Evolutionary conservation across 2,888 invertebrate genomes (phyloP).

Genomic region (Cephus rjabovi): DNA sequence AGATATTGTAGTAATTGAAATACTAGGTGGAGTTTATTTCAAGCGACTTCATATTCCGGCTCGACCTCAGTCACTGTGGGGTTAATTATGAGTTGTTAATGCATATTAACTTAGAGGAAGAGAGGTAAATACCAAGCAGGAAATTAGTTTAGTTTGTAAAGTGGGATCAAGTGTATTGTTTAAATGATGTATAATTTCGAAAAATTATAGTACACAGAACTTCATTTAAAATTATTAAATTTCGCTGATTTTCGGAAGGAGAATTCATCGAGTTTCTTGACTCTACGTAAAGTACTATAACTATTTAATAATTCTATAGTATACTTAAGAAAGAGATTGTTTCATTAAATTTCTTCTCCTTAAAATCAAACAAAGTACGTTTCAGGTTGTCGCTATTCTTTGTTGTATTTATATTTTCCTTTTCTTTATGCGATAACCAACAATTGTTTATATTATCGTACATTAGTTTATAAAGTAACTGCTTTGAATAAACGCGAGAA

Average conservation of each 20-base stretch:
- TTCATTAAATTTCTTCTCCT: neutral
- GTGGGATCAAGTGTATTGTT: neutral
- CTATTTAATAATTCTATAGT: neutral
- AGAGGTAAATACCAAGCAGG: neutral
- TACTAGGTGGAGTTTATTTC: neutral
- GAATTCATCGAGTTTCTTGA: neutral
- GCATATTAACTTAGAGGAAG: neutral
- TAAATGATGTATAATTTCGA: neutral
- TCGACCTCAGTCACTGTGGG: neutral
- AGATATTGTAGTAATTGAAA: neutral
- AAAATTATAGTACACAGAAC: neutral
- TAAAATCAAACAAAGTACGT: neutral
- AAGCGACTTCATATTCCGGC: neutral
- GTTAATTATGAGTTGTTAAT: neutral
- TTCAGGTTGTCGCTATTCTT: neutral
- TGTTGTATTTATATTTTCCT: neutral
- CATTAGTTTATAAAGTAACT: neutral
- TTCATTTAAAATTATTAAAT: neutral
- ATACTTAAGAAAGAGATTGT: neutral
- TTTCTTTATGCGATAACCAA: neutral
- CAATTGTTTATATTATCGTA: neutral
- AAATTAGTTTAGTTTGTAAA: neutral
- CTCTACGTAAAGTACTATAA: neutral
- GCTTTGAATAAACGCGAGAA: neutral
- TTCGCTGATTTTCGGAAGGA: neutral